Conservation (phyloP, 2,113 vertebrate species). For the Archocentrus centrarchus region DNA sequence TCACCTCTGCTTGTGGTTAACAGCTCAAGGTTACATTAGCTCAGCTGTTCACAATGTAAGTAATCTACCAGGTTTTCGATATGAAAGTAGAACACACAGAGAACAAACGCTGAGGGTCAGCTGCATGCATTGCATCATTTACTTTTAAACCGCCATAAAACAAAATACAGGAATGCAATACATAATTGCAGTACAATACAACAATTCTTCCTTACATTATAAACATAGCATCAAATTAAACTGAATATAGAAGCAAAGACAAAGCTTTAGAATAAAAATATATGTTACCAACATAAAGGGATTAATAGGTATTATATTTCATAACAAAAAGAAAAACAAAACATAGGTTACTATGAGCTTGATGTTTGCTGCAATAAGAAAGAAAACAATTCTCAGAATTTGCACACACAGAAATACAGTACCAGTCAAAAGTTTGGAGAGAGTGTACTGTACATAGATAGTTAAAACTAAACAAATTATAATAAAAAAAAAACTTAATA, state of each 20-base stretch:
- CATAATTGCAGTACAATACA: background rate
- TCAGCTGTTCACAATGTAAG: background rate
- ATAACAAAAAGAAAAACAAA: background rate
- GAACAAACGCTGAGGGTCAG: too few relatives aligned
- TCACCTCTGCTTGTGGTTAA: background rate
- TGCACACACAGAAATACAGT: background rate
- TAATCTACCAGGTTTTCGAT: background rate
- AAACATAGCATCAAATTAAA: slow-evolving; percentile 1
- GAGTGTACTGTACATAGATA: background rate
- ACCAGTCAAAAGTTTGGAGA: too few relatives aligned
- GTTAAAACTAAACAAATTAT: background rate
- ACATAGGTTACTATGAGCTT: background rate
- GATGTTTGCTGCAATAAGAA: background rate
- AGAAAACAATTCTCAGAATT: background rate
- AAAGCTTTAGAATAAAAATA: background rate
- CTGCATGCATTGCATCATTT: background rate
- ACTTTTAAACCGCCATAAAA: background rate
- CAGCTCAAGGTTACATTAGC: background rate
- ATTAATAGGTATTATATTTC: background rate
- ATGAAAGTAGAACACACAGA: background rate
- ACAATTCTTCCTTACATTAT: background rate
- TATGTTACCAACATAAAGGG: fast-evolving
- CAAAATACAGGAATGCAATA: background rate
- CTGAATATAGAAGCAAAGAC: background rate
- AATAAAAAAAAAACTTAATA: background rate